Conservation (phyloP, 2,113 vertebrate genomes). For the Chlorodrepanis virens region DNA sequence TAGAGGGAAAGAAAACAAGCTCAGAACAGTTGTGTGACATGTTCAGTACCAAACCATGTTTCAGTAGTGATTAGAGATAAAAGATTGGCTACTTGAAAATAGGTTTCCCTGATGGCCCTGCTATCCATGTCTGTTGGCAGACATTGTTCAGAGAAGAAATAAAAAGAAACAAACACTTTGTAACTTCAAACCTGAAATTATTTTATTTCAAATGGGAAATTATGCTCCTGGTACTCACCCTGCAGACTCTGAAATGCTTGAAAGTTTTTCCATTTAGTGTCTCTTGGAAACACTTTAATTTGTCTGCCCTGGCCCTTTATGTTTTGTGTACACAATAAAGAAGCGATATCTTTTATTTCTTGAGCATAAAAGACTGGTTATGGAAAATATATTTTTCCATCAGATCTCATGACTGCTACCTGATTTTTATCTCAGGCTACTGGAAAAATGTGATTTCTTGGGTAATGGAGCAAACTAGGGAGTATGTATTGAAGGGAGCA, state of each 20-base stretch:
- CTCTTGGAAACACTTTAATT: not conserved
- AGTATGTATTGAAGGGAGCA: slow-evolving; percentile 36
- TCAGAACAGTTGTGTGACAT: not conserved
- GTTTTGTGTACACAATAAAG: not conserved
- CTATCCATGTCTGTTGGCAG: not conserved
- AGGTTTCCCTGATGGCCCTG: not conserved
- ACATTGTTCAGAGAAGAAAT: not conserved
- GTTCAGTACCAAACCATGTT: not conserved
- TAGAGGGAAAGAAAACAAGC: not conserved
- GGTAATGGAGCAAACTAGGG: slow-evolving; percentile 56
- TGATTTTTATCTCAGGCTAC: slow-evolving; percentile 33
- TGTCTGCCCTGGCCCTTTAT: not conserved
- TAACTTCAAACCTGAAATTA: not conserved
- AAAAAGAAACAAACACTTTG: not conserved
- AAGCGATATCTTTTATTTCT: not conserved
- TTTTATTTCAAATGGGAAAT: not conserved
- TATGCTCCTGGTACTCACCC: not conserved
- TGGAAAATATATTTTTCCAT: slow-evolving; percentile 25
- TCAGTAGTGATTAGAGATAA: not conserved
- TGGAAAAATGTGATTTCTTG: slow-evolving; percentile 48
- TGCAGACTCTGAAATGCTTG: not conserved
- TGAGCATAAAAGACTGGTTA: slow-evolving; percentile 22
- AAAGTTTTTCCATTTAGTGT: not conserved
- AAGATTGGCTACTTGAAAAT: not conserved
- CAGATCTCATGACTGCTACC: not conserved